Evolutionary conservation across 1,140 invertebrate genomes (phyloP).

Genomic region (Chlorops oryzae): DNA sequence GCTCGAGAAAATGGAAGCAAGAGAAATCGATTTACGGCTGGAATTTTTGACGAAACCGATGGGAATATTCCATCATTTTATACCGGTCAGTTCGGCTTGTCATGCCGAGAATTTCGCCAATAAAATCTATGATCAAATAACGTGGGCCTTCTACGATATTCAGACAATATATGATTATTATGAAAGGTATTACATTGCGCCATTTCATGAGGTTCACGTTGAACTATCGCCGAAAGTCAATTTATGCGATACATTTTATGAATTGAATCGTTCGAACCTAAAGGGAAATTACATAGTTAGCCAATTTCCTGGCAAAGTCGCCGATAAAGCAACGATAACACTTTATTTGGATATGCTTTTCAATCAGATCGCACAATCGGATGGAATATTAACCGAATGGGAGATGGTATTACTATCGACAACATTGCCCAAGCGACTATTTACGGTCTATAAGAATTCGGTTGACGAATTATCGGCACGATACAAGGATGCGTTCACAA

Average conservation of each 20-base stretch:
- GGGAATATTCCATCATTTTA: conserved; percentile 31
- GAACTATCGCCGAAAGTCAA: conserved; percentile 11
- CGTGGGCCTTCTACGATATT: conserved; percentile 34
- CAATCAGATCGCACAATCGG: conserved; percentile 20
- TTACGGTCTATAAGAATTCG: conserved; percentile 13
- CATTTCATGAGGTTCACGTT: conserved; percentile 24
- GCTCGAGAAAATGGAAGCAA: conserved; percentile 23
- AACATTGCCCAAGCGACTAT: no score
- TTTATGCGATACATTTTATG: conserved; percentile 16
- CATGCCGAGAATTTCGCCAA: conserved; percentile 20
- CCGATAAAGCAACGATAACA: conserved; percentile 22
- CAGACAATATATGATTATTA: conserved; percentile 31
- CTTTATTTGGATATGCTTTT: conserved; percentile 31
- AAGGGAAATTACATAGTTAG: conserved; percentile 28
- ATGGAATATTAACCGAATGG: conserved; percentile 19
- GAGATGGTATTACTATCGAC: conserved; percentile 30
- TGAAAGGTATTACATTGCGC: conserved; percentile 24
- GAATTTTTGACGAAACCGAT: conserved; percentile 18
- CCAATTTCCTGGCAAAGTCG: conserved; percentile 13
- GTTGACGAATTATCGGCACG: conserved; percentile 31
- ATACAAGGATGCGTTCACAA: conserved; percentile 26
- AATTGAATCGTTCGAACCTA: conserved; percentile 22
- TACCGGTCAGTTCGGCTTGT: conserved; percentile 36
- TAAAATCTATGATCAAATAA: conserved; percentile 32
- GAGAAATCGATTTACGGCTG: conserved; percentile 23